These are phyloP conservation scores for Crocidura indochinensis DNA, from an alignment of 2,797 vertebrate species.

Conservation along the genomic window DNA sequence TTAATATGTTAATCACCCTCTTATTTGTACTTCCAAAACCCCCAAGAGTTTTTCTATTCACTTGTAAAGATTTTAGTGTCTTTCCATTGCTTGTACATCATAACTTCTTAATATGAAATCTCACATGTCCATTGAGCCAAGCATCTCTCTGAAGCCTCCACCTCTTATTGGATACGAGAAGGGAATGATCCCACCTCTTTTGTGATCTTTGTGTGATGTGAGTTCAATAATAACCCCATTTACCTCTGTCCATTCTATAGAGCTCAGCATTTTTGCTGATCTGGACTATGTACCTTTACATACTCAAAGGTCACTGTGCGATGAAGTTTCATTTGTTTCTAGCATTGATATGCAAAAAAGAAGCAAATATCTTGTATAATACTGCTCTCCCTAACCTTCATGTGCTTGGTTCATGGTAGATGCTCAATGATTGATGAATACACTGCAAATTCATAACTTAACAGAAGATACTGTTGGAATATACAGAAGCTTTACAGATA, in stretches of 20 bases:
- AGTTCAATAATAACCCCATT: background rate
- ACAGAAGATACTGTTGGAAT: slow-evolving; percentile 7
- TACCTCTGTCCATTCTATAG: background rate
- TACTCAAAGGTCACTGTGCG: background rate
- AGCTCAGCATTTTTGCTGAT: background rate
- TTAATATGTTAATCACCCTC: too few species aligned
- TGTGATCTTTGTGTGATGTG: background rate
- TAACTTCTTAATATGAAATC: background rate
- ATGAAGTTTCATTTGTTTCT: background rate
- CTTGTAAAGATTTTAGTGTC: background rate
- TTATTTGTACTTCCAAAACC: background rate
- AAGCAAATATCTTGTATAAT: background rate
- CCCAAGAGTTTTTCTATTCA: background rate
- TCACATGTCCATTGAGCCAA: background rate
- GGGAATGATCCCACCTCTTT: background rate
- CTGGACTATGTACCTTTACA: background rate
- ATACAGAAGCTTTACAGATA: background rate
- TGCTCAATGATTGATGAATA: background rate
- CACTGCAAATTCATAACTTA: background rate
- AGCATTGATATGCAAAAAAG: background rate
- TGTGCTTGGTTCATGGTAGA: background rate
- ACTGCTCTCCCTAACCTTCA: background rate
- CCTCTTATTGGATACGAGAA: background rate
- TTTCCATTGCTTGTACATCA: background rate
- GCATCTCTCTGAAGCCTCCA: background rate